Percentiles rank a stretch among this genome's conserved stretches.
Conservation (phyloP, 2,888 invertebrate species). For the Mythimna ferrago region DNA sequence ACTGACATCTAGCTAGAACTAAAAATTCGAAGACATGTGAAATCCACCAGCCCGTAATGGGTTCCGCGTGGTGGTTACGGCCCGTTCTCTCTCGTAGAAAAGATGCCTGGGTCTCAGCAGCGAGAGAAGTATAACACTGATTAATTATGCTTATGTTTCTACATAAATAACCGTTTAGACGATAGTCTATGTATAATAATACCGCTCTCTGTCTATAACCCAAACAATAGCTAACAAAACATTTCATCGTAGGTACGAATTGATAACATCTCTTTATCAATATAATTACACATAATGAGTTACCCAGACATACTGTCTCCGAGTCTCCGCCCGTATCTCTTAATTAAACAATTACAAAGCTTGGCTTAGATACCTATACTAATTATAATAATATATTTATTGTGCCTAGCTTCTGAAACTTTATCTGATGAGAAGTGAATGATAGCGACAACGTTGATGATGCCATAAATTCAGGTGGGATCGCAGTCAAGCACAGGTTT, state of each 20-base stretch:
- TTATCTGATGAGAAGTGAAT: background rate
- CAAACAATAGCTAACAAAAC: slow-evolving; percentile 10
- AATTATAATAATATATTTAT: background rate
- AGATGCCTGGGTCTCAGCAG: too few species aligned
- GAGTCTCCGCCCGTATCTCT: slow-evolving; percentile 36
- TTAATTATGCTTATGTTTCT: too few species aligned
- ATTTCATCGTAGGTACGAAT: slow-evolving; percentile 6
- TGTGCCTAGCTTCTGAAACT: background rate
- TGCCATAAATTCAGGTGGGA: too few species aligned
- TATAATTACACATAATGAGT: slow-evolving; percentile 21
- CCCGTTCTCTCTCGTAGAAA: too few species aligned
- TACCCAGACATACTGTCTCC: slow-evolving; percentile 40
- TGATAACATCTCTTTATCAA: slow-evolving; percentile 26
- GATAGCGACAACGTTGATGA: too few species aligned
- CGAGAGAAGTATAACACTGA: too few species aligned
- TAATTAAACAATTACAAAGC: slow-evolving; percentile 8
- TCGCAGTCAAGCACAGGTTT: too few species aligned
- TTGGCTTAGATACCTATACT: background rate
- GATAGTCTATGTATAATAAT: background rate
- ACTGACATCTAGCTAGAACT: too few species aligned
- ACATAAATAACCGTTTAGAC: too few species aligned
- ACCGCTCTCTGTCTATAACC: background rate
- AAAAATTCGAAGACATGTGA: too few species aligned
- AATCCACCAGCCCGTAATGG: too few species aligned
- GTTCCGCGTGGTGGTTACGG: too few species aligned